phyloP scores from a whole-genome alignment of 1,140 invertebrate species.

The Drosophila burlai region DNA sequence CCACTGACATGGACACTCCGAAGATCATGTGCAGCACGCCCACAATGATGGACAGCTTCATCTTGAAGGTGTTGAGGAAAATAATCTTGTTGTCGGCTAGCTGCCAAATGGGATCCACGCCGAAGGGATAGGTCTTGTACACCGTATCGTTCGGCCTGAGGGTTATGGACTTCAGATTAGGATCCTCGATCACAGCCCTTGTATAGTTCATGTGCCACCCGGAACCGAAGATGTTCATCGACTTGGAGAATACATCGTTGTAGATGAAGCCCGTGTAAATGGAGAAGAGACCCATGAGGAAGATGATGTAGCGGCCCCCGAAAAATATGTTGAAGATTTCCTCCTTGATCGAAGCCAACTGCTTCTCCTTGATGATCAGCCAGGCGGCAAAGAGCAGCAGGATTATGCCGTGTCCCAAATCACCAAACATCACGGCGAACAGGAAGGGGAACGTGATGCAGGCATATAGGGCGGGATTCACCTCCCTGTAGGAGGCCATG shows the following conservation, averaged over 20 bases:
- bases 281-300: conserved; percentile 94
- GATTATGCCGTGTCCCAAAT: conserved; percentile 95
- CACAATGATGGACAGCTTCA: conserved; percentile 99
- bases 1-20: conserved; percentile 94
- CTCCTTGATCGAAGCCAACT: conserved; percentile 85
- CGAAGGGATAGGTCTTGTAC: conserved; percentile 91
- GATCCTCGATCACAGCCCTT: conserved; percentile 64
- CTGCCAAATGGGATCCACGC: conserved; percentile 96
- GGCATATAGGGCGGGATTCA: conserved; percentile 90
- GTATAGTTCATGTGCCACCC: conserved; percentile 88
- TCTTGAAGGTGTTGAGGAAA: conserved; percentile 99
- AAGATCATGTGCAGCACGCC: conserved; percentile 99
- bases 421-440: conserved; percentile 99
- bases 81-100: conserved; percentile 97
- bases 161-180: conserved; percentile 67
- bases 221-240: conserved; percentile 92
- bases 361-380: conserved; percentile 90
- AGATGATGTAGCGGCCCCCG: conserved; percentile 93
- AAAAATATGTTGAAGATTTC: conserved; percentile 95
- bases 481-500: conserved; percentile 96
- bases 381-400: conserved; percentile 91
- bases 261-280: conserved; percentile 94
- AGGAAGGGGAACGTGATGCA: conserved; percentile 99
- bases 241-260: conserved; percentile 94
- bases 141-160: conserved; percentile 85